These are phyloP conservation scores for Amblyraja radiata DNA, from an alignment of 2,797 vertebrate genomes.

Conservation along the genomic window DNA sequence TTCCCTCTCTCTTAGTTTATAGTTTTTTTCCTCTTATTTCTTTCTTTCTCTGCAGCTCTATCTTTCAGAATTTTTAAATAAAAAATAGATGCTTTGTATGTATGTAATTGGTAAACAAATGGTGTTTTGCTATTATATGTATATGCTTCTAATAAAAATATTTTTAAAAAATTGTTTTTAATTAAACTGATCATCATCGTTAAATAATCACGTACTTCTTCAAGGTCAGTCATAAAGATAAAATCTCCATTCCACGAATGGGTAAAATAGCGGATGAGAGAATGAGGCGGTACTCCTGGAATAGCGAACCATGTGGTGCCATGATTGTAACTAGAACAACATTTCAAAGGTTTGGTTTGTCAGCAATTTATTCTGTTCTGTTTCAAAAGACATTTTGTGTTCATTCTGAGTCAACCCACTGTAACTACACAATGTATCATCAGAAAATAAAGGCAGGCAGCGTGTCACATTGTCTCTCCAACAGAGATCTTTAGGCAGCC, in stretches of 20 bases:
- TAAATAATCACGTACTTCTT: slow-evolving; percentile 1
- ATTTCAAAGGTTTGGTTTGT: neutral
- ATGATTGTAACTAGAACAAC: slow-evolving; percentile 33
- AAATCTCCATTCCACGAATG: slow-evolving; percentile 27
- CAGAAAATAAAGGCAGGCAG: neutral
- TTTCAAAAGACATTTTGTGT: neutral
- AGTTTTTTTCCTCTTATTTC: too few relatives aligned
- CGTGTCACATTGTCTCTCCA: neutral
- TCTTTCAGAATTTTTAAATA: too few relatives aligned
- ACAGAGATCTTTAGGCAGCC: neutral
- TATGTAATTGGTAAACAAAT: too few relatives aligned
- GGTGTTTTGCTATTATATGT: too few relatives aligned
- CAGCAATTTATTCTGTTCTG: neutral
- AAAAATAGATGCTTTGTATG: too few relatives aligned
- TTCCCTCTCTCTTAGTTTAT: too few relatives aligned
- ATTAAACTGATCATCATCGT: neutral
- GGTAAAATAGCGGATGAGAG: neutral
- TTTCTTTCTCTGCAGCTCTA: too few relatives aligned
- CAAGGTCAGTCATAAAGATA: neutral
- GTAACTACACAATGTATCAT: neutral
- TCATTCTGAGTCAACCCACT: neutral
- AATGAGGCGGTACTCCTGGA: neutral
- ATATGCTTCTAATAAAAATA: too few relatives aligned
- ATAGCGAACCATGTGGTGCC: neutral
- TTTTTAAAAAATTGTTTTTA: too few relatives aligned